Percentiles rank a stretch among this genome's conserved stretches.
These are phyloP conservation scores for Crocodylus rhombifer DNA, from an alignment of 2,797 vertebrate species.

Conservation along the genomic window DNA sequence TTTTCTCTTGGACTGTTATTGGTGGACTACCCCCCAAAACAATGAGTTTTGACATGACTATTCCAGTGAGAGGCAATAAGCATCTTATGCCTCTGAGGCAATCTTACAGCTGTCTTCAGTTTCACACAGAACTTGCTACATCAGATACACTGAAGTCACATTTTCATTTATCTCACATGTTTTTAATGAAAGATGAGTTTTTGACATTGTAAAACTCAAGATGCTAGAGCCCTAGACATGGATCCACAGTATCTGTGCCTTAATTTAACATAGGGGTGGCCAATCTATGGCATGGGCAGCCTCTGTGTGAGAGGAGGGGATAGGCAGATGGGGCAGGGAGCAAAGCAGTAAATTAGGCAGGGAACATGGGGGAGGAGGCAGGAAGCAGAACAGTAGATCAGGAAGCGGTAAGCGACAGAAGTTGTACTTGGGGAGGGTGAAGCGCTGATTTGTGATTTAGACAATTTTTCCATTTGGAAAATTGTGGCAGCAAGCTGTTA, in stretches of 20 bases:
- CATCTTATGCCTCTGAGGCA: background rate
- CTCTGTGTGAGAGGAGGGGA: background rate
- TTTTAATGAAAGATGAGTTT: background rate
- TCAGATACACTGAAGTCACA: background rate
- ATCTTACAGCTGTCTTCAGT: background rate
- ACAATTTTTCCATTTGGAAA: background rate
- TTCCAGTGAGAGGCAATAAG: background rate
- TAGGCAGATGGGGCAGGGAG: too few species aligned
- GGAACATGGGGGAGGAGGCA: too few species aligned
- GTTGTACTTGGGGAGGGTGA: too few species aligned
- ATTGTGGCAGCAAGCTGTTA: background rate
- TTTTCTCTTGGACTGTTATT: background rate
- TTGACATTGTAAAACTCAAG: background rate
- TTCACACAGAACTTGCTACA: background rate
- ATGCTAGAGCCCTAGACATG: rapidly evolving
- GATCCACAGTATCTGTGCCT: background rate
- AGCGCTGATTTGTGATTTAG: too few species aligned
- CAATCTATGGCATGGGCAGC: background rate
- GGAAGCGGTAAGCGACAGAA: too few species aligned
- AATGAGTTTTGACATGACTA: background rate
- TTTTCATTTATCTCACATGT: background rate
- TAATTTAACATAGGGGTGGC: background rate
- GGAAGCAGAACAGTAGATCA: too few species aligned
- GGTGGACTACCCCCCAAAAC: background rate
- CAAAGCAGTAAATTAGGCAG: too few species aligned